Conservation (phyloP, 2,113 vertebrate genomes). For the Saccopteryx bilineata region DNA sequence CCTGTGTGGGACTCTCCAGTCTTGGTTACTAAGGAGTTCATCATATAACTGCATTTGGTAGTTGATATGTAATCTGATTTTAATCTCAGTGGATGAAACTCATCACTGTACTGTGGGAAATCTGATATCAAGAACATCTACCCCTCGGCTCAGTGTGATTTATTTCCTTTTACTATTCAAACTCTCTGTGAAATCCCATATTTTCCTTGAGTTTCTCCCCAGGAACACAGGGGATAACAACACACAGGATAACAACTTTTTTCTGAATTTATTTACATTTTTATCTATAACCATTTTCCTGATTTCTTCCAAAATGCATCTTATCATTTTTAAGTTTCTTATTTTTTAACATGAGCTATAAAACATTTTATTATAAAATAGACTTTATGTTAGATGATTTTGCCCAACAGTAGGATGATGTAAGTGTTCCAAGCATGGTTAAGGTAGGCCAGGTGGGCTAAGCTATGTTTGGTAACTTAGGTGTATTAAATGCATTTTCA, state of each 20-base stretch:
- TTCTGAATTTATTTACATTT: not conserved
- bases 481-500: not conserved
- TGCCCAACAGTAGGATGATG: not conserved
- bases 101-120: not conserved
- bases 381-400: not conserved
- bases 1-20: not conserved
- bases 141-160: not conserved
- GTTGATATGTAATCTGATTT: not conserved
- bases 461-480: not conserved
- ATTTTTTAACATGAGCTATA: not conserved
- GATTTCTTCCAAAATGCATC: constrained; percentile 39
- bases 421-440: not conserved
- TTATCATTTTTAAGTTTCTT: constrained; percentile 32
- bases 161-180: not conserved
- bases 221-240: not conserved
- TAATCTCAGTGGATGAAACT: constrained; percentile 34
- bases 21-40: not conserved
- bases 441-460: not conserved
- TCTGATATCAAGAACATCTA: not conserved
- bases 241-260: not conserved
- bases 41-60: not conserved
- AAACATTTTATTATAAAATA: not conserved
- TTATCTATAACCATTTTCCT: not conserved
- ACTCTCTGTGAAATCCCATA: not conserved
- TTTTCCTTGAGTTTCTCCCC: constrained; percentile 45